Base-by-base conservation (phyloP, 2,797 vertebrate species). In the Cossypha dichroa region DNA sequence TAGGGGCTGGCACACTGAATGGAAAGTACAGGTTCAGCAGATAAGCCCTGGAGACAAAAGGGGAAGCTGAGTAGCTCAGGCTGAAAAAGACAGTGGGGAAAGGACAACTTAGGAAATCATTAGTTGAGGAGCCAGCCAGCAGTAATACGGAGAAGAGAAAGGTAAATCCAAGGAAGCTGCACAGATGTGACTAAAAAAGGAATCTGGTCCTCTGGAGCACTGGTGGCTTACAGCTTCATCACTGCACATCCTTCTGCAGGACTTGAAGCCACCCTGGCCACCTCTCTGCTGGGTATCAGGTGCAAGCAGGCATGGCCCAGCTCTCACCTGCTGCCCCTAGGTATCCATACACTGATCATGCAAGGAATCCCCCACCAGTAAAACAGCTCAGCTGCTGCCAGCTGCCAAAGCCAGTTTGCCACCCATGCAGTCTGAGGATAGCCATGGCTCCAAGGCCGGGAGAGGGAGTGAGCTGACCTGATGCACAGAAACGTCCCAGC, bases 321-420 rank as follows among this genome's bases (percentile, higher is more conserved):
- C 41, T n/a, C 52, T 70, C 2, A 0, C 1, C 2, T 2, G 1
- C 64, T 38, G 31, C 15, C 34, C 2, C 2, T 2, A 38, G 11
- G 26, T 43, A 15, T 31, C 56, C 36, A 13, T 9, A 33, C 28
- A 31, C 31, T n/a, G 56, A 38, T 43, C 3, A 0, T 21, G 25
- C 0, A 0, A 13, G 34, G 23, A 9, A 64, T 40, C 7, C 20
- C 45, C 9, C n/a, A n/a, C 8, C 1, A 8, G 45, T 1, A 2
- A 20, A 38, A 38, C 36, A 38, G 59, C 14, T 33, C 9, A 4
- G 55, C 9, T 59, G 59, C 76, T 76, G 45, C 3, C 4, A 26
- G 41, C n/a, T 5, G 5, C 60, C 55, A 62, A 52, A 33, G 59
- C 28, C 58, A 33, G 34, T 55, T 23, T 41, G 28, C 25, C 5